These are phyloP conservation scores for Brachystomella parvula DNA, from an alignment of 1,140 invertebrate genomes.

Conservation along the genomic window DNA sequence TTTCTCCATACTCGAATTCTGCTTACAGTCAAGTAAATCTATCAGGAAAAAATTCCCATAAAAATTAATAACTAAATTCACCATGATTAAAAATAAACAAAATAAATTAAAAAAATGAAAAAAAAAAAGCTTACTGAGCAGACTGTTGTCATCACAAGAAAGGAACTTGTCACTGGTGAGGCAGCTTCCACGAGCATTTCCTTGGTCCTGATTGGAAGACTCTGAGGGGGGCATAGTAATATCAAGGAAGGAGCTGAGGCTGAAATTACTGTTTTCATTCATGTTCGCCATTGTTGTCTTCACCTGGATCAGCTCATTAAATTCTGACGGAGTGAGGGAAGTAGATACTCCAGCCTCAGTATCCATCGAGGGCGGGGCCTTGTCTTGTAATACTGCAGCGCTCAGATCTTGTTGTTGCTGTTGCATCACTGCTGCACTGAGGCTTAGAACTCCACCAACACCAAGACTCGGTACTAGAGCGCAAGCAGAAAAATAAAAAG, in stretches of 20 bases:
- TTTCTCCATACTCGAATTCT: background rate
- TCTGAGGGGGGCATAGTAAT: conserved; percentile 30
- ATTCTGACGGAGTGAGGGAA: conserved; percentile 8
- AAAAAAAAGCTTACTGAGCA: background rate
- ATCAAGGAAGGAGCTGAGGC: conserved; percentile 37
- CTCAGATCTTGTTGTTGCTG: background rate
- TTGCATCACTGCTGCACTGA: too few species aligned
- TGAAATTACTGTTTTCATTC: conserved; percentile 22
- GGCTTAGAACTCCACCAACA: background rate
- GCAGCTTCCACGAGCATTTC: background rate
- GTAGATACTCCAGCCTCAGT: background rate
- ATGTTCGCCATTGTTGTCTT: background rate
- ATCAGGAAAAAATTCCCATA: too few species aligned
- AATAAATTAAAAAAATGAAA: background rate
- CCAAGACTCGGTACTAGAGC: background rate
- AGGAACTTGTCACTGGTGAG: conserved; percentile 2
- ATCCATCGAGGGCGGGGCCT: background rate
- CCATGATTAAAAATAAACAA: too few species aligned
- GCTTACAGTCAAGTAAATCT: background rate
- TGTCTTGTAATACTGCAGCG: background rate
- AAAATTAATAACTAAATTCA: too few species aligned
- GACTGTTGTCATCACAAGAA: conserved; percentile 9
- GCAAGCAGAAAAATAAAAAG: background rate
- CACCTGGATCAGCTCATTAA: conserved; percentile 23
- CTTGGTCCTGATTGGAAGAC: background rate